Evolutionary conservation across 1,140 invertebrate species (phyloP).

Genomic region (Papilio dardanus): DNA sequence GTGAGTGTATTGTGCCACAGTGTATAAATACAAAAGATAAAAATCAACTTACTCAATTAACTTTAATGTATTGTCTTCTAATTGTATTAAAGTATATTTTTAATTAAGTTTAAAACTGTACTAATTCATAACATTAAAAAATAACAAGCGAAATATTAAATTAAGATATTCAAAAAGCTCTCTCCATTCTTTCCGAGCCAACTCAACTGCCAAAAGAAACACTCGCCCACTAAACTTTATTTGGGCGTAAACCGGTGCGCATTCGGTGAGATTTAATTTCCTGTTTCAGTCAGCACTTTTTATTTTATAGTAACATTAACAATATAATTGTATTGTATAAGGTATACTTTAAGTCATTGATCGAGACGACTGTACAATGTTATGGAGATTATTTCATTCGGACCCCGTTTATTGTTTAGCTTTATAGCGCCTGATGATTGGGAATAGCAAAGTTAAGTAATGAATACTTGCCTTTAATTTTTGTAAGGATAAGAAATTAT

Average conservation of each 20-base stretch:
- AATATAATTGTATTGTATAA: constrained; percentile 60
- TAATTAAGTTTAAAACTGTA: no score
- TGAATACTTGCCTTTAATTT: constrained; percentile 42
- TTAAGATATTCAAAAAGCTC: background rate
- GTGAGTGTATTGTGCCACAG: background rate
- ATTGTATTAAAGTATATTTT: no score
- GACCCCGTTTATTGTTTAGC: background rate
- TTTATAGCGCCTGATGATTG: constrained; percentile 57
- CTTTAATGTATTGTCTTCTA: no score
- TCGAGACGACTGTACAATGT: constrained; percentile 38
- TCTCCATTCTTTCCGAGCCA: constrained; percentile 40
- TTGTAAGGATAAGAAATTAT: constrained; percentile 23
- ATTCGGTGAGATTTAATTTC: constrained; percentile 75
- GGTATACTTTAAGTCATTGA: constrained; percentile 24
- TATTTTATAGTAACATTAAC: constrained; percentile 75
- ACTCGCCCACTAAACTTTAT: constrained; percentile 68
- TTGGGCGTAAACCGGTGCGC: constrained; percentile 67
- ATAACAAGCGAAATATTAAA: no score
- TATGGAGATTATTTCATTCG: constrained; percentile 19
- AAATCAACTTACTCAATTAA: no score
- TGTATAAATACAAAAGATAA: background rate
- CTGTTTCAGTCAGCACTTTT: constrained; percentile 73
- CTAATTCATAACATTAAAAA: no score
- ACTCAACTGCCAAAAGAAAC: constrained; percentile 50
- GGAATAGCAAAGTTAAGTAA: constrained; percentile 52